Conservation (phyloP, 2,797 vertebrate species). For the Okamejei kenojei region DNA sequence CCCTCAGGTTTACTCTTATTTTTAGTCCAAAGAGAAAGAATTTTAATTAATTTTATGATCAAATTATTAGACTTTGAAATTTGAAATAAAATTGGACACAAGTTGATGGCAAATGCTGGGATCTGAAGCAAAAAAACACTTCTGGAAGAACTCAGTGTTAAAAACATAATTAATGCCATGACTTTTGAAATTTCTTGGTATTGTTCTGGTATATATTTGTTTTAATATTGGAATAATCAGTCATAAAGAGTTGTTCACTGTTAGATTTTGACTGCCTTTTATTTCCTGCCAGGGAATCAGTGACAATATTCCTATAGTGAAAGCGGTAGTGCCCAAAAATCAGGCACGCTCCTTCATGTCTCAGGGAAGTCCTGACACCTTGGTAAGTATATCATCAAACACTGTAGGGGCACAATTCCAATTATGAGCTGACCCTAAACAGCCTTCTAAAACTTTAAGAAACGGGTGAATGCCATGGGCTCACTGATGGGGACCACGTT, state of each 20-base stretch:
- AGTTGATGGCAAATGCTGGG: no score
- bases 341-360: slow-evolving; percentile 93
- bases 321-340: slow-evolving; percentile 81
- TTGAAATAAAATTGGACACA: no score
- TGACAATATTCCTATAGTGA: slow-evolving; percentile 78
- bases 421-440: background rate
- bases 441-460: background rate
- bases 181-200: background rate
- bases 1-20: background rate
- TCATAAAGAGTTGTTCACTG: background rate
- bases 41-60: background rate
- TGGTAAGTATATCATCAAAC: slow-evolving; percentile 63
- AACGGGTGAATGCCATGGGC: background rate
- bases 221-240: background rate
- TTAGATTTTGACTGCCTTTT: slow-evolving; percentile 30
- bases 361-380: slow-evolving; percentile 84
- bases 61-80: background rate
- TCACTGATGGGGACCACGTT: background rate
- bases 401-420: background rate
- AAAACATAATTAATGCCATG: no score
- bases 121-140: no score
- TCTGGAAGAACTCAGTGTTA: background rate
- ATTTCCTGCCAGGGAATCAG: slow-evolving; percentile 75
- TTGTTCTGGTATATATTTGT: background rate
- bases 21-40: background rate